phyloP scores from a whole-genome alignment of 2,113 vertebrate species.

The Prietella phreatophila region DNA sequence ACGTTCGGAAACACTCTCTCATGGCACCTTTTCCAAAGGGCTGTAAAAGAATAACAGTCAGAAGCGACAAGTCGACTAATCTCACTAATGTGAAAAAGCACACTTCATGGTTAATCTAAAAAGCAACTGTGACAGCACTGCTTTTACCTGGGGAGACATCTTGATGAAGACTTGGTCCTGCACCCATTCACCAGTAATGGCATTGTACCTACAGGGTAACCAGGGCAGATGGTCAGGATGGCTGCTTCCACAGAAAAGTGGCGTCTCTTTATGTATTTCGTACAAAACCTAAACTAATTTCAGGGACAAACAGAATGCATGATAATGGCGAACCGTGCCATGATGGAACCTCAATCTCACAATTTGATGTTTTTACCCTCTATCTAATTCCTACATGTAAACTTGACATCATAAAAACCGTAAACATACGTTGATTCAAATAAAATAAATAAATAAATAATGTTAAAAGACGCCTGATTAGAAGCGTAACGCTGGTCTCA shows the following conservation, averaged over 20 bases:
- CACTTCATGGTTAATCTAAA: background rate
- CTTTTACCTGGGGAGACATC: slow-evolving; percentile 86
- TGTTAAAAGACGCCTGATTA: background rate
- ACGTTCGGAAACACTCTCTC: slow-evolving; percentile 97
- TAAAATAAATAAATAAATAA: background rate
- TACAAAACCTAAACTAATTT: background rate
- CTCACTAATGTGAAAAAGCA: background rate
- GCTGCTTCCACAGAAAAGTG: background rate
- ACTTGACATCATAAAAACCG: background rate
- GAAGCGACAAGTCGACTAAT: background rate
- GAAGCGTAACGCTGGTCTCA: background rate
- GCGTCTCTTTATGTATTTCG: background rate
- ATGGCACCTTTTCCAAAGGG: slow-evolving; percentile 94
- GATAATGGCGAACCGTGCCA: background rate
- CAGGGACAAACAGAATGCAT: background rate
- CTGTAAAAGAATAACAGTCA: slow-evolving; percentile 64
- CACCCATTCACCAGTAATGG: slow-evolving; percentile 85
- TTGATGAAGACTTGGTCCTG: slow-evolving; percentile 91
- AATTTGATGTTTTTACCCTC: background rate
- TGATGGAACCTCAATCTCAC: background rate
- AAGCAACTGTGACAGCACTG: background rate
- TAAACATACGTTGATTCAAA: background rate
- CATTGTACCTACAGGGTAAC: slow-evolving; percentile 82
- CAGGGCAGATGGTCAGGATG: background rate
- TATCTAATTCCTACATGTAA: background rate